Percentiles rank a stretch among this genome's conserved stretches.
Evolutionary conservation across 1,140 invertebrate species (phyloP).

Genomic region (Aphaenogaster floridana): DNA sequence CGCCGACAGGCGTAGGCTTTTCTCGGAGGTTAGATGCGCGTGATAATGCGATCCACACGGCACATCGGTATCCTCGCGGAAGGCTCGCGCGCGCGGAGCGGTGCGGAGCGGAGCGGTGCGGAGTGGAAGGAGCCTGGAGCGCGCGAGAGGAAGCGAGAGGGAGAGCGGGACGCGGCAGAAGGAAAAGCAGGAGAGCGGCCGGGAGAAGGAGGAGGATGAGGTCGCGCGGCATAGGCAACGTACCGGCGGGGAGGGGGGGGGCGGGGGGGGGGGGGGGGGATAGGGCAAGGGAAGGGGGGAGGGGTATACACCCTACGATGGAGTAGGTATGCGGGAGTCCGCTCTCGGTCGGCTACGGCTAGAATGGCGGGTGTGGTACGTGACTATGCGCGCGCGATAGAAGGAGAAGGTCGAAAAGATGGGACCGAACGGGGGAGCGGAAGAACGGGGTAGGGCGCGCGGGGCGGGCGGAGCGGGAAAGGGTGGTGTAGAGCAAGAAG

Average conservation of each 20-base stretch:
- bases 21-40: conserved; percentile 76
- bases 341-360: conserved; percentile 73
- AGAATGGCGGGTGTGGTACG: conserved; percentile 79
- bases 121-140: background rate
- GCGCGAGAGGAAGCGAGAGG: background rate
- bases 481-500: conserved; percentile 71
- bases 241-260: background rate
- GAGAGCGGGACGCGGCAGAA: background rate
- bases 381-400: conserved; percentile 72
- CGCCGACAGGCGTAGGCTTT: conserved; percentile 70
- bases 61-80: conserved; percentile 67
- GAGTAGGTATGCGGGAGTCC: conserved; percentile 73
- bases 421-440: conserved; percentile 23
- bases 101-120: background rate
- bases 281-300: background rate
- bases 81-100: conserved; percentile 17
- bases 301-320: conserved; percentile 70
- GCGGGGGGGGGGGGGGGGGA: background rate
- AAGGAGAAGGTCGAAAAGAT: conserved; percentile 74
- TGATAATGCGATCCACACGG: conserved; percentile 75
- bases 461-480: conserved; percentile 34
- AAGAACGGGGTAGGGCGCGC: background rate
- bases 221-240: conserved; percentile 20
- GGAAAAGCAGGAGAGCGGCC: conserved; percentile 17
- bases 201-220: conserved; percentile 10